A percentile compares a stretch with the other conserved stretches of the same genome.
These are phyloP conservation scores for Galeopsomyia nigrocyanea DNA, from an alignment of 2,888 invertebrate genomes.

Conservation along the genomic window DNA sequence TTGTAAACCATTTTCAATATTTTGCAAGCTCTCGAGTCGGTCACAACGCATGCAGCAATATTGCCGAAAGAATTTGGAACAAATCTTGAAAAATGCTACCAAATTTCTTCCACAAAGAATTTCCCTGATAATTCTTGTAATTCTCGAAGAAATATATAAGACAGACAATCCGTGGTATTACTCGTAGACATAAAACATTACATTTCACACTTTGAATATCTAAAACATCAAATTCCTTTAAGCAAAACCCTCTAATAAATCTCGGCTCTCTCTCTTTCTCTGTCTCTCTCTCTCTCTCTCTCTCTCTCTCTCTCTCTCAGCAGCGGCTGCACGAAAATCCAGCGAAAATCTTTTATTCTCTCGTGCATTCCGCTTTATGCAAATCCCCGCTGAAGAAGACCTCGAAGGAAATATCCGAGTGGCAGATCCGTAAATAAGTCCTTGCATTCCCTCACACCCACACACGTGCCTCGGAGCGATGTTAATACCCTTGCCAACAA, in stretches of 20 bases:
- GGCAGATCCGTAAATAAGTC: slow-evolving; percentile 35
- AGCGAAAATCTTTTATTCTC: slow-evolving; percentile 21
- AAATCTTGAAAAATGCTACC: too few relatives aligned
- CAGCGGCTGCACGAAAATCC: neutral
- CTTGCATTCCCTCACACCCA: neutral
- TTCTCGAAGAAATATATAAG: neutral
- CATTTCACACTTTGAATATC: too few relatives aligned
- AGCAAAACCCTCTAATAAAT: slow-evolving; percentile 11
- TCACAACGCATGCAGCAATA: too few relatives aligned
- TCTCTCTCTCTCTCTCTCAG: neutral
- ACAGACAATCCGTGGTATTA: too few relatives aligned
- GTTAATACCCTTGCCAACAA: slow-evolving; percentile 18
- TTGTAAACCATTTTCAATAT: too few relatives aligned
- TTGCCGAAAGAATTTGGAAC: too few relatives aligned
- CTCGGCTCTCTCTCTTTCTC: neutral
- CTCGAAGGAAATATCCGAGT: slow-evolving; percentile 12
- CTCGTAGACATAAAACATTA: too few relatives aligned
- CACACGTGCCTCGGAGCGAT: slow-evolving; percentile 20
- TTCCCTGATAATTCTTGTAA: too few relatives aligned
- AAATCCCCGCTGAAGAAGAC: slow-evolving; percentile 15
- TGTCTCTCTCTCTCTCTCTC: neutral
- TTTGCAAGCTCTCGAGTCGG: too few relatives aligned
- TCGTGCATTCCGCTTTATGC: slow-evolving; percentile 15
- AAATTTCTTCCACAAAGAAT: too few relatives aligned
- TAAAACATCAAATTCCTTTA: too few relatives aligned